Percentiles rank a stretch among this genome's conserved stretches.
Evolutionary conservation across 2,888 invertebrate genomes (phyloP).

Genomic region (Mellilla xanthometata): DNA sequence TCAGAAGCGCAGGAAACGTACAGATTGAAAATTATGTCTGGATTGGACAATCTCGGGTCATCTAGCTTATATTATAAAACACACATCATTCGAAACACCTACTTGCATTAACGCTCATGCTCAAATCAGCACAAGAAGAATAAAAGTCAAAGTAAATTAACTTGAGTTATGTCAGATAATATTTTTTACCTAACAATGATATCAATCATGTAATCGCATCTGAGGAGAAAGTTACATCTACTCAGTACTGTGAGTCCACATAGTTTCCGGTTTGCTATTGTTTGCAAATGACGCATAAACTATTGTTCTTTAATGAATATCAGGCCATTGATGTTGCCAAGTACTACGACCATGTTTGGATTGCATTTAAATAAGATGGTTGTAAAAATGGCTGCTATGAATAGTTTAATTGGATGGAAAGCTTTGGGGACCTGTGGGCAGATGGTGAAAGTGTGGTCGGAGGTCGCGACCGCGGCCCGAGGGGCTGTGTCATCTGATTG

Average conservation of each 20-base stretch:
- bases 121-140: slow-evolving; percentile 8
- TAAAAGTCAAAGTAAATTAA: slow-evolving; percentile 2
- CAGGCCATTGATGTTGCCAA: slow-evolving; percentile 26
- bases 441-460: slow-evolving; percentile 61
- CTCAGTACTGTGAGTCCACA: slow-evolving; percentile 40
- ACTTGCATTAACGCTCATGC: neutral
- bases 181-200: slow-evolving; percentile 39
- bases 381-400: slow-evolving; percentile 29
- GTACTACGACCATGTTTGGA: slow-evolving; percentile 23
- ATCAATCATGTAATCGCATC: slow-evolving; percentile 43
- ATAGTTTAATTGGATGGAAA: slow-evolving; percentile 42
- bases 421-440: slow-evolving; percentile 41
- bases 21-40: slow-evolving; percentile 77
- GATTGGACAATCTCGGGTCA: slow-evolving; percentile 44
- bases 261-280: slow-evolving; percentile 64
- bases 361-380: slow-evolving; percentile 21
- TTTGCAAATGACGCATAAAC: slow-evolving; percentile 63
- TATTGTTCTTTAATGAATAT: slow-evolving; percentile 41
- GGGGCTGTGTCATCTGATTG: slow-evolving; percentile 36
- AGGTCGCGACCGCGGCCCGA: slow-evolving; percentile 47
- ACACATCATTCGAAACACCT: slow-evolving; percentile 18
- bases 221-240: slow-evolving; percentile 53
- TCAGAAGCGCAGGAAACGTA: slow-evolving; percentile 69
- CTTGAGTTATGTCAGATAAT: slow-evolving; percentile 22
- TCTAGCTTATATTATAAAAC: slow-evolving; percentile 35